These are phyloP conservation scores for Hippocampus barbouri DNA, from an alignment of 2,113 vertebrate species.

Conservation along the genomic window DNA sequence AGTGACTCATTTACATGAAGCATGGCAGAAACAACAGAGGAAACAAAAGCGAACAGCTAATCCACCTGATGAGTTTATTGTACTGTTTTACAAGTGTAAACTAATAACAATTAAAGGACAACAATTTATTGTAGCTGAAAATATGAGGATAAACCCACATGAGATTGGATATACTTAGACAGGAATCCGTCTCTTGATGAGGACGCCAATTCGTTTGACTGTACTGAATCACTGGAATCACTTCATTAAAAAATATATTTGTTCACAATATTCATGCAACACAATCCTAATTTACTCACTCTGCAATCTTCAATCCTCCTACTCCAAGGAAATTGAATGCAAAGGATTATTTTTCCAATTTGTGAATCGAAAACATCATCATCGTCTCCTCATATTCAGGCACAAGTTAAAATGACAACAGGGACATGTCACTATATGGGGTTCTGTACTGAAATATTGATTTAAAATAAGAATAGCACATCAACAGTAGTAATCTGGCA, in stretches of 20 bases:
- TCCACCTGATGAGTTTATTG: too few relatives aligned
- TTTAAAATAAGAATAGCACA: slow-evolving; percentile 28
- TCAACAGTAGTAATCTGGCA: slow-evolving; percentile 28
- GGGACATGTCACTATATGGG: slow-evolving; percentile 5
- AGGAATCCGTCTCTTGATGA: neutral
- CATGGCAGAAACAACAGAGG: too few relatives aligned
- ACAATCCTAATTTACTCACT: slow-evolving; percentile 27
- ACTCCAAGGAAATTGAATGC: slow-evolving; percentile 51
- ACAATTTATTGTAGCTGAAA: too few relatives aligned
- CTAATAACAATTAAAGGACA: too few relatives aligned
- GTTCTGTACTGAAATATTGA: slow-evolving; percentile 14
- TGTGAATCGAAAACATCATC: slow-evolving; percentile 54
- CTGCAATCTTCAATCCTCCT: slow-evolving; percentile 28
- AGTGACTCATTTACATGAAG: too few relatives aligned
- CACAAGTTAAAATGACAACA: slow-evolving; percentile 42
- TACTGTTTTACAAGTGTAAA: too few relatives aligned
- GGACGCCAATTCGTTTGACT: too few relatives aligned
- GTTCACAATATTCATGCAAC: slow-evolving; percentile 24
- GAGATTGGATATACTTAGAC: too few relatives aligned
- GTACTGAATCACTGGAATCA: too few relatives aligned
- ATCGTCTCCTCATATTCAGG: slow-evolving; percentile 58
- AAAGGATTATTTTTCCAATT: slow-evolving; percentile 61
- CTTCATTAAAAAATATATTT: slow-evolving; percentile 7
- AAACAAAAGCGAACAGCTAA: too few relatives aligned
- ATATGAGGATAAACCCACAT: too few relatives aligned